Base-by-base conservation (phyloP, 2,113 vertebrate species). In the Apus apus region DNA sequence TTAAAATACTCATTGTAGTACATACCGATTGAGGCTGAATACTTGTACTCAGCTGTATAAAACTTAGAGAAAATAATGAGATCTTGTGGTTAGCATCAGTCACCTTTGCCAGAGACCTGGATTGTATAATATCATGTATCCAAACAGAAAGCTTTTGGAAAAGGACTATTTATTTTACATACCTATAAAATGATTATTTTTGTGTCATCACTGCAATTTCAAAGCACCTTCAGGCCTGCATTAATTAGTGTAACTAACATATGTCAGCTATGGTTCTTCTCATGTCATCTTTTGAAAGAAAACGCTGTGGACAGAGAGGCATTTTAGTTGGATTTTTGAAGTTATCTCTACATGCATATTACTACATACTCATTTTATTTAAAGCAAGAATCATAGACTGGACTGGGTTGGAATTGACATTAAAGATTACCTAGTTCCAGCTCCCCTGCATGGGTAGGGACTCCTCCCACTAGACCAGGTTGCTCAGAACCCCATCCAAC, bases 271-370 rank as follows among this genome's bases (percentile, higher is more conserved):
- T 0, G 1, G 61, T 96, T 91, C 85, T 94, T 96, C 89, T 93
- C 67, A 56, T 92, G 75, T 95, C 81, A 90, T 90, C 90, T 94
- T 77, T 91, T 61, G 58, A 86, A 94, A 56, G 45, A 93, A 91
- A 96, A 80, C 50, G 77, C 23, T 29, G 90, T 89, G 51, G 87
- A 85, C 74, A 90, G 54, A 30, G 64, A 85, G 91, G 67, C 30
- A 57, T 90, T 97, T 85, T 2, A 1, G 54, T 76, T 88, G 64
- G 53, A 51, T 90, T 94, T 90, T 90, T 80, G 8, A 86, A 94
- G 71, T 77, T 84, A 45, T 71, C 83, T 92, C 7, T 89, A 51
- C 8, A 14, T 72, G 45, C 30, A 38, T 66, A 79, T 91, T 95
- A 76, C 82, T 93, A 66, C 26, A 45, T 73, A 51, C 13, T 70